These are phyloP conservation scores for Ochotona curzoniae DNA, from an alignment of 2,113 vertebrate genomes.

Conservation along the genomic window DNA sequence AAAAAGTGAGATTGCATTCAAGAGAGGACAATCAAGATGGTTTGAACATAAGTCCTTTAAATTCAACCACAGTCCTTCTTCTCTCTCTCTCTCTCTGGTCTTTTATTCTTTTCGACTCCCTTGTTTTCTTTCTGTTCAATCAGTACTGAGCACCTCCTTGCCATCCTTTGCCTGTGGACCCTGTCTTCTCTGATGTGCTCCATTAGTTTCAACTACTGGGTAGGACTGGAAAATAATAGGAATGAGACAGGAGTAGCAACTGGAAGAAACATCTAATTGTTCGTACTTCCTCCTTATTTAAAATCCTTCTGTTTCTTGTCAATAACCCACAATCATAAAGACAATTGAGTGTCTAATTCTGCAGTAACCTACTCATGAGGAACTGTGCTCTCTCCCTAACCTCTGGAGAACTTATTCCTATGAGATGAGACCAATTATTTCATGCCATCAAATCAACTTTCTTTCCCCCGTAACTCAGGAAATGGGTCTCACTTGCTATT, in stretches of 20 bases:
- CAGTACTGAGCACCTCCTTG: neutral
- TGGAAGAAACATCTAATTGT: neutral
- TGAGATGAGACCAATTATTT: neutral
- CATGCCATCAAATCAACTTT: too few relatives aligned
- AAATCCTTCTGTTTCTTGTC: neutral
- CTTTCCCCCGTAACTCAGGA: neutral
- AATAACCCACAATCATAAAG: neutral
- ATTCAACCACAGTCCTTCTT: neutral
- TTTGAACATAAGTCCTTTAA: neutral
- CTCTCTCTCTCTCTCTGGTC: neutral
- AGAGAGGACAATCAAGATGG: neutral
- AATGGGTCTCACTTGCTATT: neutral
- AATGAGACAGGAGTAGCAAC: neutral
- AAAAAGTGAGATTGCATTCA: neutral
- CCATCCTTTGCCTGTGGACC: neutral
- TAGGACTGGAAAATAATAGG: neutral
- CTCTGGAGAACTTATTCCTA: neutral
- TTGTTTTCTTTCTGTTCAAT: neutral
- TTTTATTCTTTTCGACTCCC: neutral
- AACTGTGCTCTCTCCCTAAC: accelerated
- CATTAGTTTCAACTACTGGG: neutral
- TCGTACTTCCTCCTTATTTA: neutral
- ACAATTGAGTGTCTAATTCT: neutral
- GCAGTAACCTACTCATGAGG: neutral
- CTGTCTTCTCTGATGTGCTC: neutral